phyloP scores from a whole-genome alignment of 2,888 invertebrate species.

The Cheilosia variabilis region DNA sequence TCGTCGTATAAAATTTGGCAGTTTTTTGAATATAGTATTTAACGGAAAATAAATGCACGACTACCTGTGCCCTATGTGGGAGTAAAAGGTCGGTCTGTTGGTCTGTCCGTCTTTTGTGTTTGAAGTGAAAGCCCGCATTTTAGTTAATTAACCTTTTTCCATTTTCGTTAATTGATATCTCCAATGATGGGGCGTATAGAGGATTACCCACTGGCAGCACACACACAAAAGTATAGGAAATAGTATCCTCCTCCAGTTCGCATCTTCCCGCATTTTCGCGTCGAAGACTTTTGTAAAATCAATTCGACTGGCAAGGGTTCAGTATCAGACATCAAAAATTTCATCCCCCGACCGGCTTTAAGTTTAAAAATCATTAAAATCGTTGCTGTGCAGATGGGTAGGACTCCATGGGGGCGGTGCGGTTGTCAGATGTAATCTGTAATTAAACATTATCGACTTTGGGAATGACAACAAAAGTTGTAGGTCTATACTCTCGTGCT shows the following conservation, averaged over 20 bases:
- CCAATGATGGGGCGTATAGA: slow-evolving; percentile 49
- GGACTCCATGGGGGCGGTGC: neutral
- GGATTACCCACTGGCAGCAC: slow-evolving; percentile 43
- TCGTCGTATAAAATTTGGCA: slow-evolving; percentile 57
- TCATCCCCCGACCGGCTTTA: slow-evolving; percentile 38
- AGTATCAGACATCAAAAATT: slow-evolving; percentile 72
- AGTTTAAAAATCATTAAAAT: slow-evolving; percentile 74
- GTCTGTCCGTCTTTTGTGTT: slow-evolving; percentile 53
- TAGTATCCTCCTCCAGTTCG: slow-evolving; percentile 57
- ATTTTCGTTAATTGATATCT: slow-evolving; percentile 74
- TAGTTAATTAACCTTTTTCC: slow-evolving; percentile 84
- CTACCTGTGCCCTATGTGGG: neutral
- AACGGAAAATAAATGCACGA: slow-evolving; percentile 41
- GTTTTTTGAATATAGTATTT: slow-evolving; percentile 64
- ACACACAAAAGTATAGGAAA: slow-evolving; percentile 5
- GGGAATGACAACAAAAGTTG: slow-evolving; percentile 78
- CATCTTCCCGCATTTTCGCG: slow-evolving; percentile 68
- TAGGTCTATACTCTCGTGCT: slow-evolving; percentile 47
- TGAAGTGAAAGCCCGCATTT: slow-evolving; percentile 81
- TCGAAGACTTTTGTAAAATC: slow-evolving; percentile 70
- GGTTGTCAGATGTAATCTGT: slow-evolving; percentile 76
- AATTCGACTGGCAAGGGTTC: slow-evolving; percentile 66
- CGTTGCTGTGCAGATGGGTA: slow-evolving; percentile 25
- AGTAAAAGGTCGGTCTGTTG: slow-evolving; percentile 27
- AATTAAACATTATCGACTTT: slow-evolving; percentile 81